Percentiles rank a stretch among this genome's conserved stretches.
Conservation (phyloP, 2,113 vertebrate species). For the Salminus brasiliensis region DNA sequence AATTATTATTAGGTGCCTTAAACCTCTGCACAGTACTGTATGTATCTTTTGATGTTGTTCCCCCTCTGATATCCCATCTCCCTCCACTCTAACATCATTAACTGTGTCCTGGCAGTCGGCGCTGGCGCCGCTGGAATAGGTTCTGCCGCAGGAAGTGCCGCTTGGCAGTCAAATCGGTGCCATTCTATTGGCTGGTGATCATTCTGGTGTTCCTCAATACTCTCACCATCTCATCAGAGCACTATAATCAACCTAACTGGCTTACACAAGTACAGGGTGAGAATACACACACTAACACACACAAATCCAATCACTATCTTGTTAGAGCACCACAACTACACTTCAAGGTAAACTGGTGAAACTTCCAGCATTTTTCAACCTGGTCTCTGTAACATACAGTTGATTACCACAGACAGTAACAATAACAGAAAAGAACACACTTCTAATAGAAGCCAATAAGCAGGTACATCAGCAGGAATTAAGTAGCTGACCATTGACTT, state of each 20-base stretch:
- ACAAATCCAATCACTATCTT: too few relatives aligned
- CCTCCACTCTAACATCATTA: constrained; percentile 22
- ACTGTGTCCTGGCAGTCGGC: constrained; percentile 80
- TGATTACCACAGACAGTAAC: not conserved
- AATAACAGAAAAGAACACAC: not conserved
- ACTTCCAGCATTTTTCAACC: too few relatives aligned
- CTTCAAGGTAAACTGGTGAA: too few relatives aligned
- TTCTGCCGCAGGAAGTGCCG: constrained; percentile 93
- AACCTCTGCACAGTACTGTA: not conserved
- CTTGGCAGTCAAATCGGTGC: constrained; percentile 96
- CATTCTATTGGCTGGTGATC: constrained; percentile 99
- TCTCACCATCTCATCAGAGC: constrained; percentile 97
- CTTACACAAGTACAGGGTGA: constrained; percentile 83
- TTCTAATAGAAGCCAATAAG: too few relatives aligned
- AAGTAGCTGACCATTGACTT: too few relatives aligned
- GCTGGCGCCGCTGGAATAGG: constrained; percentile 98
- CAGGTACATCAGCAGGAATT: too few relatives aligned
- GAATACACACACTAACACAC: not conserved
- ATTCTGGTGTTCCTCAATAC: constrained; percentile 99
- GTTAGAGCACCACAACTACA: too few relatives aligned
- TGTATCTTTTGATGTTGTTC: not conserved
- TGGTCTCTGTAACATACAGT: too few relatives aligned
- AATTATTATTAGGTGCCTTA: too few relatives aligned
- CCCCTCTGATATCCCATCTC: not conserved
- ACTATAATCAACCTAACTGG: constrained; percentile 96